Evolutionary conservation across 2,113 vertebrate species (phyloP).

Genomic region (Dipodomys stephensi): DNA sequence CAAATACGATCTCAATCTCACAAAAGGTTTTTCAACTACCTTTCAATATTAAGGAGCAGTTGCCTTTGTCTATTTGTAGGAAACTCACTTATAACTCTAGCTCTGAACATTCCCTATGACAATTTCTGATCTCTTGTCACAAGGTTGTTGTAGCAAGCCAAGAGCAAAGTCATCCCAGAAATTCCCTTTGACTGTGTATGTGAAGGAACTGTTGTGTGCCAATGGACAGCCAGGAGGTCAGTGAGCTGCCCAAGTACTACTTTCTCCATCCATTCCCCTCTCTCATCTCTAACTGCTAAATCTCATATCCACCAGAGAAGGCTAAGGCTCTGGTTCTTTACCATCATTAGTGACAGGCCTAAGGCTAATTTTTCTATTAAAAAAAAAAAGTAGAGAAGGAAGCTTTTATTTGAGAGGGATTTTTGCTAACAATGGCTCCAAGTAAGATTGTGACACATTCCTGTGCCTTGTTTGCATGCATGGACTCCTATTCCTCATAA

Average conservation of each 20-base stretch:
- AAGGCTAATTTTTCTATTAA: neutral
- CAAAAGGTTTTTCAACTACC: constrained; percentile 44
- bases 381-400: neutral
- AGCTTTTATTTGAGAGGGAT: neutral
- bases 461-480: neutral
- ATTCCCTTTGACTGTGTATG: neutral
- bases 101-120: accelerated
- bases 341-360: neutral
- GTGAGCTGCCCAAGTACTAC: neutral
- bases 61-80: neutral
- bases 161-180: neutral
- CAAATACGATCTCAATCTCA: neutral
- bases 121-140: neutral
- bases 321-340: neutral
- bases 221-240: neutral
- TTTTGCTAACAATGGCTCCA: neutral
- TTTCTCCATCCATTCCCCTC: neutral
- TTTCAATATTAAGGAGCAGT: neutral
- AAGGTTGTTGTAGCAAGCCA: neutral
- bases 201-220: neutral
- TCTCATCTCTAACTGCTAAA: neutral
- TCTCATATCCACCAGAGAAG: neutral
- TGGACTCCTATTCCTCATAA: neutral
- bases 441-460: neutral
- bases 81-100: neutral